Base-by-base conservation (phyloP, 2,888 invertebrate genomes). In the Eupithecia tripunctaria region DNA sequence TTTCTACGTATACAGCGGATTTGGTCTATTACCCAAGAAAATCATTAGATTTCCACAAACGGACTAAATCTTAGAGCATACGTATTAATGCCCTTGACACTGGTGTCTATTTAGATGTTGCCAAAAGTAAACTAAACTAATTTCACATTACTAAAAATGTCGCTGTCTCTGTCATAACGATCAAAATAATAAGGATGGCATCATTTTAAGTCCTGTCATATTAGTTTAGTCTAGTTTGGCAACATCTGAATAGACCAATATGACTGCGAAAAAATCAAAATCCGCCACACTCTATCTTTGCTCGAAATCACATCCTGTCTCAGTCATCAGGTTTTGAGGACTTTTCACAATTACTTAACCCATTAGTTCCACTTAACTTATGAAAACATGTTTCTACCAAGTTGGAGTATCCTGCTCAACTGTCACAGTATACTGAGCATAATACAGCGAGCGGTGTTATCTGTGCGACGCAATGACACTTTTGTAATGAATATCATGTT, bases 401-500 rank as follows among this genome's bases (percentile, higher is more conserved):
- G 25, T 18, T 32, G 2, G 12, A 7, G 29, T 60, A 51, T 51
- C n/a, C 32, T 36, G 21, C 12, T 21, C 4, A 38, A 64, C 32
- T 62, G 62, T 32, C n/a, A 62, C 63, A 64, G 14, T 64, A 64
- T 4, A 64, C 63, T 21, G 32, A 36, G 36, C 38, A 64, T 64
- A 36, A 64, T 29, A 62, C 62, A 62, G 62, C 32, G 14, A 78
- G 75, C 76, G 75, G 65, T 77, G 79, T 72, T 78, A 71, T 41
- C 56, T 70, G 32, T 27, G 69, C 47, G 71, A 68, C 60, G 68
- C 64, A 72, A 41, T 74, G 76, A 75, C 70, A 76, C 74, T 79
- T 74, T 76, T 75, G 70, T 78, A 74, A 78, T 78, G 73, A 75
- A 66, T 72, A 72, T 68, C 43, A 68, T 68, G 69, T 56, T 47